These are phyloP conservation scores for Drosophila infuscata DNA, from an alignment of 2,888 invertebrate genomes.

Conservation along the genomic window DNA sequence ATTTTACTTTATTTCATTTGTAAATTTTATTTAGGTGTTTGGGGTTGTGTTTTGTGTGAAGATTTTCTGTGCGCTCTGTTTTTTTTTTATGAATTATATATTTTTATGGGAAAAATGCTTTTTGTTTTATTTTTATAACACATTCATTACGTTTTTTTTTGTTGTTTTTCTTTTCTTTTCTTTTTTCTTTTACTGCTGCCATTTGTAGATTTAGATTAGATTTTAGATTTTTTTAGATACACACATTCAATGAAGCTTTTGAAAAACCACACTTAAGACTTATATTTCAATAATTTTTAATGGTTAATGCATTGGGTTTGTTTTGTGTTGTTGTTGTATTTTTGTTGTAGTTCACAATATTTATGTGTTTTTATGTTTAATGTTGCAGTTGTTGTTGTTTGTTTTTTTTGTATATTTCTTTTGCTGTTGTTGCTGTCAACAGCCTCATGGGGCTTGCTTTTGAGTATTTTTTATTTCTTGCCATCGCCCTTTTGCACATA, in stretches of 20 bases:
- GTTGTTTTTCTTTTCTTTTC: slow-evolving; percentile 4
- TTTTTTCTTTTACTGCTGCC: slow-evolving; percentile 20
- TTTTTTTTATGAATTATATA: slow-evolving; percentile 40
- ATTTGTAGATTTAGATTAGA: slow-evolving; percentile 55
- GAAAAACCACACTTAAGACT: slow-evolving; percentile 71
- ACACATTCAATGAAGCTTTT: slow-evolving; percentile 77
- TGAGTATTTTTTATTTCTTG: slow-evolving; percentile 61
- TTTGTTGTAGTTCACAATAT: slow-evolving; percentile 47
- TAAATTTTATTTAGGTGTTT: slow-evolving; percentile 75
- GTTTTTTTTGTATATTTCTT: background rate
- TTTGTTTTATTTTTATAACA: slow-evolving; percentile 40
- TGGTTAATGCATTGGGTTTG: slow-evolving; percentile 66
- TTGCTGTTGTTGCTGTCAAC: slow-evolving; percentile 41
- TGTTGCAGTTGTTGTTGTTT: slow-evolving; percentile 13
- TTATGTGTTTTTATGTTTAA: slow-evolving; percentile 24
- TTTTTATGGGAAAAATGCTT: slow-evolving; percentile 48
- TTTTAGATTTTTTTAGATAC: slow-evolving; percentile 55
- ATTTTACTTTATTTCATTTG: slow-evolving; percentile 40
- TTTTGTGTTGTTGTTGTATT: slow-evolving; percentile 34
- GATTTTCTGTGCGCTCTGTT: slow-evolving; percentile 59
- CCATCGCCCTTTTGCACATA: slow-evolving; percentile 86
- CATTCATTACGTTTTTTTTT: slow-evolving; percentile 44
- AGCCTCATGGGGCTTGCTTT: slow-evolving; percentile 53
- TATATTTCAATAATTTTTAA: slow-evolving; percentile 39
- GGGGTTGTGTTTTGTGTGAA: slow-evolving; percentile 46